Evolutionary conservation across 2,113 vertebrate species (phyloP).

Genomic region (Daubentonia madagascariensis): DNA sequence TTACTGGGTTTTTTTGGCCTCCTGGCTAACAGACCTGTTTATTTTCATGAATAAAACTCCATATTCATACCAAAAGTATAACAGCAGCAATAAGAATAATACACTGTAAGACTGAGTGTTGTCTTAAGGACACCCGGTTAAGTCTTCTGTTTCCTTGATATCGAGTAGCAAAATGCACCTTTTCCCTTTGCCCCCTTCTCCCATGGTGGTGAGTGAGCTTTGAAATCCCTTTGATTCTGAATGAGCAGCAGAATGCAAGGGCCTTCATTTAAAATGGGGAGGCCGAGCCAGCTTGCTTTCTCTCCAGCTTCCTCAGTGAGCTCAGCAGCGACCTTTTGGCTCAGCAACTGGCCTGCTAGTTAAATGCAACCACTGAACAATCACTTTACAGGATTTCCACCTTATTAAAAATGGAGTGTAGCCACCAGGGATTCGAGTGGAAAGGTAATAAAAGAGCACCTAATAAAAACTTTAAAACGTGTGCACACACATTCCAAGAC

Average conservation of each 20-base stretch:
- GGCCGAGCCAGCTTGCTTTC: slow-evolving; percentile 38
- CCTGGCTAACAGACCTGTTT: neutral
- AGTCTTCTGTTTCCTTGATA: neutral
- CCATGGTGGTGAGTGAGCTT: slow-evolving; percentile 12
- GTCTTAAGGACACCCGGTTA: neutral
- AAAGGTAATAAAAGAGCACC: slow-evolving; percentile 54
- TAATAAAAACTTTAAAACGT: slow-evolving; percentile 54
- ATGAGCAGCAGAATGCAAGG: neutral
- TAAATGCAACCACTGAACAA: slow-evolving; percentile 68
- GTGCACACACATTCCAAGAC: neutral
- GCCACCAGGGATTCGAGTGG: slow-evolving; percentile 33
- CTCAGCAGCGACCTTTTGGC: slow-evolving; percentile 45
- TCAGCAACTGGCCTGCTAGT: slow-evolving; percentile 36
- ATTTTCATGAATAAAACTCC: slow-evolving; percentile 5
- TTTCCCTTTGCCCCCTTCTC: neutral
- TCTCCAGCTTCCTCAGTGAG: slow-evolving; percentile 55
- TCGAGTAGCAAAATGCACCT: neutral
- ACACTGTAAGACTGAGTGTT: neutral
- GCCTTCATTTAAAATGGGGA: slow-evolving; percentile 36
- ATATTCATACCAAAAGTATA: neutral
- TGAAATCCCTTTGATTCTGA: slow-evolving; percentile 58
- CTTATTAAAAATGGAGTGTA: slow-evolving; percentile 62
- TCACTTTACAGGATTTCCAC: slow-evolving; percentile 54
- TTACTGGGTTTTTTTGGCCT: neutral
- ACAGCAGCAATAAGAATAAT: neutral